Evolutionary conservation across 1,140 invertebrate species (phyloP).

Genomic region (Ceratoteleas bidentatus): DNA sequence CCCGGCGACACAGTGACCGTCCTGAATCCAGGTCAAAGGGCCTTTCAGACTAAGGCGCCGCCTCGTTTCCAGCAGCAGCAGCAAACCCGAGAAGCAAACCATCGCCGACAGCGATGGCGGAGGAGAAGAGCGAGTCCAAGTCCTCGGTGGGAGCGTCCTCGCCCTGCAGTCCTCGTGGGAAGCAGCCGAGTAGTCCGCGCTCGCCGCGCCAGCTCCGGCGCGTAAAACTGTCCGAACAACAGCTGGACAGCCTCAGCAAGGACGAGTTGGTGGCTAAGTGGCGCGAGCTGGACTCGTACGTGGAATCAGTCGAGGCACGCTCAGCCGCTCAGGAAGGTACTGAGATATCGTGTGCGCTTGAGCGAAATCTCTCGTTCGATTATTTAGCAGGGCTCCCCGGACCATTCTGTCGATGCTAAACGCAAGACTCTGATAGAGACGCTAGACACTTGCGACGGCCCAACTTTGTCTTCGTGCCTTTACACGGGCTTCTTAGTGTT

Average conservation of each 20-base stretch:
- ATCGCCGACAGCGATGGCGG: slow-evolving; percentile 70
- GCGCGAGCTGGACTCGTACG: slow-evolving; percentile 82
- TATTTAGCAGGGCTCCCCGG: slow-evolving; percentile 73
- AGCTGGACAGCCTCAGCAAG: slow-evolving; percentile 80
- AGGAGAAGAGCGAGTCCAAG: slow-evolving; percentile 76
- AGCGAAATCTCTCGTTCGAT: slow-evolving; percentile 74
- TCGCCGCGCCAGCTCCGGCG: slow-evolving; percentile 76
- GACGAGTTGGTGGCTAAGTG: slow-evolving; percentile 82
- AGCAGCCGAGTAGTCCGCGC: slow-evolving; percentile 72
- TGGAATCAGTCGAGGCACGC: slow-evolving; percentile 81
- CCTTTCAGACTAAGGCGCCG: background rate
- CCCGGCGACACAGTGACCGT: slow-evolving; percentile 10
- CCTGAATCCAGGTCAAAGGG: slow-evolving; percentile 8
- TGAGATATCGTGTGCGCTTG: slow-evolving; percentile 78
- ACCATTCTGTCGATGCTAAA: slow-evolving; percentile 60
- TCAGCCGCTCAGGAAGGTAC: slow-evolving; percentile 81
- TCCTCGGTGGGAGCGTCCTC: slow-evolving; percentile 74
- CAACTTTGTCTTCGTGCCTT: background rate
- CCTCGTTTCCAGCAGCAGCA: background rate
- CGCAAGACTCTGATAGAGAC: slow-evolving; percentile 73
- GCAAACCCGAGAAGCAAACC: background rate
- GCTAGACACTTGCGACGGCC: slow-evolving; percentile 58
- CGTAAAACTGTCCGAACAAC: slow-evolving; percentile 80
- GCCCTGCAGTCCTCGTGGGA: slow-evolving; percentile 74
- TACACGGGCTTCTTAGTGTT: too few relatives aligned